Base-by-base conservation (phyloP, 1,140 invertebrate genomes). In the Drosophila insularis region DNA sequence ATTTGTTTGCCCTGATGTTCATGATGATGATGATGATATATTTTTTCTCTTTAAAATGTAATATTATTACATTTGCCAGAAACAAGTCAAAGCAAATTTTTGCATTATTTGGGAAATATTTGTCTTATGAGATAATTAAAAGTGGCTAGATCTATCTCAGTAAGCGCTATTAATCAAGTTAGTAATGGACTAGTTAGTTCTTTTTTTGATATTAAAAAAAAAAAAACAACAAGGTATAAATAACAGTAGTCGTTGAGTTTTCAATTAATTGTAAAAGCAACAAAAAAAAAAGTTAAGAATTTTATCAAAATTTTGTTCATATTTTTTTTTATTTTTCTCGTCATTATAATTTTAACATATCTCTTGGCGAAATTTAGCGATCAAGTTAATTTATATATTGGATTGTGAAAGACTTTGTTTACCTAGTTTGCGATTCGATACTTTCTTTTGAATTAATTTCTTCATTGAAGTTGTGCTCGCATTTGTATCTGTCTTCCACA, bases 401-500 rank as follows among this genome's bases (percentile, higher is more conserved):
- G 5, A 53, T 8, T 21, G 14, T 21, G 4, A 21, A 23, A 21
- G 3, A 35, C 10, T 35, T 35, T 8, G 8, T 11, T 35, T 37
- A 4, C 4, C 10, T 37, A 11, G 4, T 3, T 37, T 37, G 10
- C 11, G 8, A 13, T 13, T 37, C 10, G 4, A 5, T n/a, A 31
- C 23, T 31, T n/a, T 31, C 23, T 7, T 19, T 58, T 35, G 7
- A 3, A 3, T n/a, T 17, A 58, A 58, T 58, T 58, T 58, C 55
- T 58, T 58, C 14, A 58, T 58, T 58, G 17, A 50, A 50, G 43
- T 10, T 21, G 23, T 27, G 8, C 6, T 58, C 4, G 27, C 4
- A 35, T 58, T 50, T 50, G 2, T 46, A 6, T 56, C 55, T 37
- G 39, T 62, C 46, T 63, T 40, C 21, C 35, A 64, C 19, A 32